phyloP scores from a whole-genome alignment of 1,140 invertebrate genomes.

The Euura lappo region DNA sequence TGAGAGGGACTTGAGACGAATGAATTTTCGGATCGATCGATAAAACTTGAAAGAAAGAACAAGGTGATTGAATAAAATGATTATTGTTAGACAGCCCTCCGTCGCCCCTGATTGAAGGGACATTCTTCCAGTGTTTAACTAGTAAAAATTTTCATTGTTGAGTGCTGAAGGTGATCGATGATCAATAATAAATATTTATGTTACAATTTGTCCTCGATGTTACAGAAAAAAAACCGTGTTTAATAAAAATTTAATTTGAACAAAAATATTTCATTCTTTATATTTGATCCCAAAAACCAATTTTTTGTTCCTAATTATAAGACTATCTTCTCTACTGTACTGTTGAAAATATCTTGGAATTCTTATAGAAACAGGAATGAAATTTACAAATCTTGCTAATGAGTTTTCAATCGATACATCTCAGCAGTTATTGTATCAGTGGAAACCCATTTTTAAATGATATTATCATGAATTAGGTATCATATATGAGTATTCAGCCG shows the following conservation, averaged over 20 bases:
- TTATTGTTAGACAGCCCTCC: slow-evolving; percentile 6
- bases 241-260: slow-evolving; percentile 63
- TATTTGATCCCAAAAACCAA: too few species aligned
- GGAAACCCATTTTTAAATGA: too few species aligned
- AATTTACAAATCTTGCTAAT: too few species aligned
- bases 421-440: too few species aligned
- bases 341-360: too few species aligned
- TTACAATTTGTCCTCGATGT: slow-evolving; percentile 61
- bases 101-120: slow-evolving; percentile 29
- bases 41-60: neutral
- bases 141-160: slow-evolving; percentile 49
- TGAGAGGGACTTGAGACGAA: neutral
- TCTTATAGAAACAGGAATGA: too few species aligned
- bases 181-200: slow-evolving; percentile 59
- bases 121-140: slow-evolving; percentile 58
- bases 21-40: slow-evolving; percentile 11
- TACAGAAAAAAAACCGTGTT: slow-evolving; percentile 59
- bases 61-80: neutral
- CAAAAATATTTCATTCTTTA: slow-evolving; percentile 34
- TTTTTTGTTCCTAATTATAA: too few species aligned
- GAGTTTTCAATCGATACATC: too few species aligned
- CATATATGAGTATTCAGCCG: too few species aligned
- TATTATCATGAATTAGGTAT: too few species aligned
- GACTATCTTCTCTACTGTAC: too few species aligned
- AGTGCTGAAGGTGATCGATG: slow-evolving; percentile 58